Evolutionary conservation across 2,797 vertebrate species (phyloP), one percentile per base, ranked within the genome.

Genomic region (Esox lucius): DNA sequence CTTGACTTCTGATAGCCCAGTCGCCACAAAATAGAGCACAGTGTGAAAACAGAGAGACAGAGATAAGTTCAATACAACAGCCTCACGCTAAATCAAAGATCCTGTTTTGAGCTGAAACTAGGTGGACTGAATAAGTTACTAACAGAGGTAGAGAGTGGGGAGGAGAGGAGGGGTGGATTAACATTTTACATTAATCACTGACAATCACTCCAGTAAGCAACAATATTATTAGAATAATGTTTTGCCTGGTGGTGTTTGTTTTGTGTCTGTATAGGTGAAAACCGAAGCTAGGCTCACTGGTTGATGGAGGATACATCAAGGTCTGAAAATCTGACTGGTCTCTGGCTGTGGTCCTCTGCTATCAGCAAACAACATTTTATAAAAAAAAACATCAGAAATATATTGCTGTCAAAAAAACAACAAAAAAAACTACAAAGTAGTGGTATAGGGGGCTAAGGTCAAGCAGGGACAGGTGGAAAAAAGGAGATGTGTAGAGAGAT

Each of bases 261-360:
- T 83, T 83, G 85, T 85, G 83, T 84, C 68, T 88, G 86, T 87
- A 73, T 74, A 83, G 79, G 80, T 31, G 71, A 39, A 80, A 92
- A 80, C 88, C 87, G 88, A 85, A 87, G 83, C 51, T 22, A 73
- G 70, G 66, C 72, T n/a, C 19, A 75, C 79, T 74, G 86, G 88
- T 86, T 91, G 88, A 92, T 91, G 81, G 87, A 89, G 82, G 85
- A 88, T 80, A 76, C 72, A 91, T 90, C 81, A 88, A 91, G 88
- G 87, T 86, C 81, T 85, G 79, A 83, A 79, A 77, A 74, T 85
- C 82, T 84, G 86, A 88, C 82, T 78, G 79, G 91, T 88, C 81
- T n/a, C n/a, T 31, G 28, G 87, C 87, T 82, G 81, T 61, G 68
- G 85, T 87, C 91, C 59, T 85, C 75, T 80, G 39, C 81, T 86